Conservation (phyloP, 1,140 invertebrate genomes). For the Caenorhabditis briggsae region DNA sequence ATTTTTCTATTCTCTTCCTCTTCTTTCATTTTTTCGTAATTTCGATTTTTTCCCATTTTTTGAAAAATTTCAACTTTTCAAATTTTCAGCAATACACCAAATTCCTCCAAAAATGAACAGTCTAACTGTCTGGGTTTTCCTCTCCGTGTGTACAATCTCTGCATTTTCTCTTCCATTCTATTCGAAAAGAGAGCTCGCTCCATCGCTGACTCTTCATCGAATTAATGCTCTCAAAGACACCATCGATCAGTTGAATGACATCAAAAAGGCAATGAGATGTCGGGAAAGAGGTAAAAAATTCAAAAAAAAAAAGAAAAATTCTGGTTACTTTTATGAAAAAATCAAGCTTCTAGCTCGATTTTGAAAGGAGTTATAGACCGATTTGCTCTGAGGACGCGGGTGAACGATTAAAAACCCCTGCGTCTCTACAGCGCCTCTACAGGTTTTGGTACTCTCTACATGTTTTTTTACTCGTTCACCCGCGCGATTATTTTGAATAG, state of each 20-base stretch:
- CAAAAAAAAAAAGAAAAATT: background rate
- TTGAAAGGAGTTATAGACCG: too few species aligned
- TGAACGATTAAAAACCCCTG: too few species aligned
- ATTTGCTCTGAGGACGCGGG: too few species aligned
- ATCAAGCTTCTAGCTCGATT: background rate
- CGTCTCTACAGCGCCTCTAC: too few species aligned
- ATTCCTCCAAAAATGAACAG: background rate
- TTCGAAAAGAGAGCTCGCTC: constrained; percentile 26
- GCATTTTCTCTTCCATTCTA: constrained; percentile 1
- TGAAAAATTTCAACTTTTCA: background rate
- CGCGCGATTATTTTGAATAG: too few species aligned
- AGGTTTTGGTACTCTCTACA: too few species aligned
- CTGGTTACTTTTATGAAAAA: background rate
- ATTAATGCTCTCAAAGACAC: constrained; percentile 38
- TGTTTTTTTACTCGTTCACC: too few species aligned
- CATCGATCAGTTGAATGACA: constrained; percentile 51
- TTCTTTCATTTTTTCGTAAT: background rate
- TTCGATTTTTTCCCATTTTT: background rate
- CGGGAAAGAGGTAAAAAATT: constrained; percentile 18
- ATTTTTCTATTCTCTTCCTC: background rate
- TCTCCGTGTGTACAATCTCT: background rate
- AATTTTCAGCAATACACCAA: background rate
- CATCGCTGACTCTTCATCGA: constrained; percentile 32
- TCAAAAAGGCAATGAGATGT: constrained; percentile 46
- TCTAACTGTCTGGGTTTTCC: background rate